Base-by-base conservation (phyloP, 2,797 vertebrate genomes). In the Tinamus major region DNA sequence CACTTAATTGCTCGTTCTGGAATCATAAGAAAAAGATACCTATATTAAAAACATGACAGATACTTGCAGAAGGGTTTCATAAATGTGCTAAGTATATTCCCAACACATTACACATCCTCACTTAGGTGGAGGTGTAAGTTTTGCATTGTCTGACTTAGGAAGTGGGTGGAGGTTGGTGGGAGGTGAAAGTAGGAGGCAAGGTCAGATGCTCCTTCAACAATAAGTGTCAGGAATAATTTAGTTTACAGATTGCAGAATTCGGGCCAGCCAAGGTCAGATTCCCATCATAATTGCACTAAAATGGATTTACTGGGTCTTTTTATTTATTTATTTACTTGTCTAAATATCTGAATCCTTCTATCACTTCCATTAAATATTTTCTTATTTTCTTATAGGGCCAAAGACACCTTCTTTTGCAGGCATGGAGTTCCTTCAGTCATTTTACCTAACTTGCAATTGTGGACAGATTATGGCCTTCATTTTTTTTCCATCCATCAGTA, bases 401-500 rank as follows among this genome's bases (percentile, higher is more conserved):
- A 93, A 93, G 27, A 13, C 55, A 65, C 9, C 18, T 82, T 77
- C 74, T 88, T 86, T 89, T 42, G 18, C 26, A 69, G 11, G 7
- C 84, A 71, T 61, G 80, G 13, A 61, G 51, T 35, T 9, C n/a
- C 41, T 92, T 87, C 74, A 74, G 31, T 42, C 2, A 71, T 80
- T 92, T 79, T 75, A 76, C 39, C 37, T 81, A 82, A 77, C 39
- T 74, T 64, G 64, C 49, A 69, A 46, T 5, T 87, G 26, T 56
- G 61, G 87, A 78, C 37, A 85, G 67, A 79, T 82, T 41, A 87
- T 37, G 67, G 26, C 26, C 69, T 85, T 92, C 21, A 27, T 68
- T 94, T 85, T 95, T 92, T 93, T 93, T 72, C 86, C 70, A 70
- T 88, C 53, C 21, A 89, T 42, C 62, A 48, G 44, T 93, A 75